Evolutionary conservation across 1,140 invertebrate genomes (phyloP).

Genomic region (Venturia canescens): DNA sequence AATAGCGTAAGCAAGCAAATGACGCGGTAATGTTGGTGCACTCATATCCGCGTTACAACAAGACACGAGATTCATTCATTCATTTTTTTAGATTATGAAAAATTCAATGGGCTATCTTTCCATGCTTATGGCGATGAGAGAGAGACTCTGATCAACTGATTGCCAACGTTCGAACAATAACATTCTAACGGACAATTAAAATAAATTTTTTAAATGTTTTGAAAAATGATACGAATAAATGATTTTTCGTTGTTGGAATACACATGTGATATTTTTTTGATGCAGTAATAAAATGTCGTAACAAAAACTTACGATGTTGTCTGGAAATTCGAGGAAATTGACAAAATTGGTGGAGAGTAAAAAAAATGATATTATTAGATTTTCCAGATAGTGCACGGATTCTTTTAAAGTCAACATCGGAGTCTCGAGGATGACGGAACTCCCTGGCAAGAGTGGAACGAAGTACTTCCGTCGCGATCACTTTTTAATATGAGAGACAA

Average conservation of each 20-base stretch:
- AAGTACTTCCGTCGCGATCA: too few species aligned
- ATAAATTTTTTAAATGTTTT: conserved; percentile 39
- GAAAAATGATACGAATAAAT: conserved; percentile 1
- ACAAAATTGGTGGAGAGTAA: not conserved
- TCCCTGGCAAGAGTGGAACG: too few species aligned
- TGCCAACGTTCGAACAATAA: not conserved
- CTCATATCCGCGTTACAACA: too few species aligned
- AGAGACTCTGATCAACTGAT: conserved; percentile 34
- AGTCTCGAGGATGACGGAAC: too few species aligned
- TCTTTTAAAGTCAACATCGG: too few species aligned
- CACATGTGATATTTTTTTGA: too few species aligned
- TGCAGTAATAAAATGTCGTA: too few species aligned
- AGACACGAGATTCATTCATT: not conserved
- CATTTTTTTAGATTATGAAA: conserved; percentile 29
- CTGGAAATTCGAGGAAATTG: not conserved
- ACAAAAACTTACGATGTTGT: not conserved
- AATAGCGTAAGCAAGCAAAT: conserved; percentile 55
- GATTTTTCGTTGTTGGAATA: not conserved
- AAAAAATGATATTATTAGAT: too few species aligned
- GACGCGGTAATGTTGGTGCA: not conserved
- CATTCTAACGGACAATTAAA: not conserved
- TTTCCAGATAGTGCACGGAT: too few species aligned
- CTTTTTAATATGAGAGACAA: too few species aligned
- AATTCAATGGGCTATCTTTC: conserved; percentile 38
- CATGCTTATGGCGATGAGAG: conserved; percentile 38